phyloP scores from a whole-genome alignment of 2,113 vertebrate species.

The Psilopogon haemacephalus region DNA sequence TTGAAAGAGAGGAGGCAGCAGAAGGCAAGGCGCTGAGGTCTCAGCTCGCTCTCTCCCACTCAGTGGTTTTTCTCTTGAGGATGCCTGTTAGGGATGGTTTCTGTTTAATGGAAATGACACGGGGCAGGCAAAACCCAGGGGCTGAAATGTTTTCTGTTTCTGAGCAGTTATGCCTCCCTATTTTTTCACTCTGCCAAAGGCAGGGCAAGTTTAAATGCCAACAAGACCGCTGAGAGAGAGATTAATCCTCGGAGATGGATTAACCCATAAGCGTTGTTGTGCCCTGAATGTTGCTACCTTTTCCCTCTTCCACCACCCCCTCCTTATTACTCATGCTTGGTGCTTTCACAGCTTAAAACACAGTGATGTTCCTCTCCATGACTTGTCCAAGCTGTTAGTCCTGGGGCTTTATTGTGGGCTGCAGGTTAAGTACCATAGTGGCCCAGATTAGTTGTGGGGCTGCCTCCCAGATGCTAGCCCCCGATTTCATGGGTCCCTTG shows the following conservation, averaged over 20 bases:
- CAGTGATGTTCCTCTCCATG: not conserved
- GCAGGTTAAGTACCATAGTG: not conserved
- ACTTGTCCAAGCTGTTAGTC: not conserved
- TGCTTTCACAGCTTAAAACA: not conserved
- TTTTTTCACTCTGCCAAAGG: not conserved
- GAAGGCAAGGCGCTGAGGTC: conserved; percentile 29
- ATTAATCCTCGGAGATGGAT: not conserved
- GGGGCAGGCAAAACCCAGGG: not conserved
- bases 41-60: not conserved
- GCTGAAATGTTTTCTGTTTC: not conserved
- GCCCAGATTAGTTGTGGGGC: not conserved
- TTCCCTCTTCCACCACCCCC: not conserved
- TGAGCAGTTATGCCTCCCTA: not conserved
- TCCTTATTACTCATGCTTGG: not conserved
- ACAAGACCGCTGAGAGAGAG: not conserved
- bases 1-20: conserved; percentile 28
- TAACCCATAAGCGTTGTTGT: not conserved
- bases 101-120: not conserved
- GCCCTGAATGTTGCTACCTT: not conserved
- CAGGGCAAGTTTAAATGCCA: not conserved
- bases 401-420: not conserved
- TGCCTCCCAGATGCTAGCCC: not conserved
- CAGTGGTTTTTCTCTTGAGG: conserved; percentile 25
- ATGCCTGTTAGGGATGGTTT: conserved; percentile 6
- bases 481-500: not conserved